Conservation (phyloP, 2,888 invertebrate genomes). For the Thelaira solivaga region DNA sequence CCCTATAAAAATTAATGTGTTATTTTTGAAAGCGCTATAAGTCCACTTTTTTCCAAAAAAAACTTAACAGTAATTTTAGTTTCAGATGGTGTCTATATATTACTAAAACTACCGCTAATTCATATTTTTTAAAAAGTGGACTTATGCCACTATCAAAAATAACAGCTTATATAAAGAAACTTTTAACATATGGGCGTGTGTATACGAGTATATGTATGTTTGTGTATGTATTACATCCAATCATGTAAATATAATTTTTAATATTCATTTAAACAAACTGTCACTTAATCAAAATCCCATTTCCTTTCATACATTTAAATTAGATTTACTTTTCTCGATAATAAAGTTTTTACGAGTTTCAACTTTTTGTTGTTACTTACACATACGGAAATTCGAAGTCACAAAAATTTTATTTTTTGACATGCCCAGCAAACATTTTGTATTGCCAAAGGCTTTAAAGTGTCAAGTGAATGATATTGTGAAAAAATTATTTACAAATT, state of each 20-base stretch:
- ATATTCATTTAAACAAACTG: slow-evolving; percentile 43
- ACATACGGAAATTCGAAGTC: background rate
- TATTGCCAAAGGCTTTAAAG: too few species aligned
- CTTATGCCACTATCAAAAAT: too few species aligned
- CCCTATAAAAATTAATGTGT: too few species aligned
- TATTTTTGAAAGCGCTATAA: too few species aligned
- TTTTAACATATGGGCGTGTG: background rate
- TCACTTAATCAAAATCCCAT: slow-evolving; percentile 58
- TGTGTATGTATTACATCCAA: background rate
- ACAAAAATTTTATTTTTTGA: background rate
- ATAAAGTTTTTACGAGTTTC: slow-evolving; percentile 47
- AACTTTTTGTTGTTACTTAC: slow-evolving; percentile 21
- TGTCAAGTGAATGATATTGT: too few species aligned
- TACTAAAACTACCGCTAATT: too few species aligned
- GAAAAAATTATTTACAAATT: too few species aligned
- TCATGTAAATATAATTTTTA: background rate
- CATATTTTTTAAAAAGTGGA: too few species aligned
- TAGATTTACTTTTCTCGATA: slow-evolving; percentile 53
- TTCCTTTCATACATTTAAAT: slow-evolving; percentile 53
- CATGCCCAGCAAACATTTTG: too few species aligned
- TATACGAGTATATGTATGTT: background rate
- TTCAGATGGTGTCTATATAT: too few species aligned
- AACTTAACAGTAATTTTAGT: too few species aligned
- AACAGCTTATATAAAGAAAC: slow-evolving; percentile 26
- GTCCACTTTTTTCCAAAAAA: too few species aligned